These are phyloP conservation scores for Dromococcyx pavoninus DNA, from an alignment of 2,797 vertebrate species.

Conservation along the genomic window DNA sequence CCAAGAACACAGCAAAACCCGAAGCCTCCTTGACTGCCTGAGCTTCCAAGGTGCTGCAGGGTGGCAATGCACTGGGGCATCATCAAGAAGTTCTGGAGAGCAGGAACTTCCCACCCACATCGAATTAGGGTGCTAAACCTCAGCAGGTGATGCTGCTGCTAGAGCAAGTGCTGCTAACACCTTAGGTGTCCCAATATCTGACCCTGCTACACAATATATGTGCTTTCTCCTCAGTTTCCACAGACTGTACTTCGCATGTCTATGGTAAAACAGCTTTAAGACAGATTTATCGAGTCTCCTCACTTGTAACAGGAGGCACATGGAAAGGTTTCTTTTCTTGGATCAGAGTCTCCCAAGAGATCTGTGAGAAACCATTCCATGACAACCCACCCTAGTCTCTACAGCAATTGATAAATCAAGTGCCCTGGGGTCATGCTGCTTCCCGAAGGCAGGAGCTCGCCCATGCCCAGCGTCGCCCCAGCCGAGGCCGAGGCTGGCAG, in stretches of 20 bases:
- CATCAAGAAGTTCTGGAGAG: not conserved
- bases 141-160: not conserved
- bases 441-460: not conserved
- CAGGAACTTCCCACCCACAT: not conserved
- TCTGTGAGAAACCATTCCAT: not conserved
- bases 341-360: not conserved
- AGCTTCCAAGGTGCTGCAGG: not conserved
- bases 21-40: not conserved
- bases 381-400: not conserved
- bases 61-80: not conserved
- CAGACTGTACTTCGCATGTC: accelerated
- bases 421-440: not conserved
- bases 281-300: not conserved
- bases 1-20: not conserved
- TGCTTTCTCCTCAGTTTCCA: not conserved
- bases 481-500: not conserved
- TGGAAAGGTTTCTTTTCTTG: not conserved
- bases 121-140: not conserved
- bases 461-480: not conserved
- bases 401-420: constrained; percentile 36
- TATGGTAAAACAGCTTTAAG: not conserved
- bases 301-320: not conserved
- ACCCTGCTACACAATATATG: not conserved
- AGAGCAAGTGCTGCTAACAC: not conserved
- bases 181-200: not conserved